Percentiles rank a stretch among this genome's conserved stretches.
phyloP scores from a whole-genome alignment of 2,113 vertebrate species.

The Nansenia antarctica region DNA sequence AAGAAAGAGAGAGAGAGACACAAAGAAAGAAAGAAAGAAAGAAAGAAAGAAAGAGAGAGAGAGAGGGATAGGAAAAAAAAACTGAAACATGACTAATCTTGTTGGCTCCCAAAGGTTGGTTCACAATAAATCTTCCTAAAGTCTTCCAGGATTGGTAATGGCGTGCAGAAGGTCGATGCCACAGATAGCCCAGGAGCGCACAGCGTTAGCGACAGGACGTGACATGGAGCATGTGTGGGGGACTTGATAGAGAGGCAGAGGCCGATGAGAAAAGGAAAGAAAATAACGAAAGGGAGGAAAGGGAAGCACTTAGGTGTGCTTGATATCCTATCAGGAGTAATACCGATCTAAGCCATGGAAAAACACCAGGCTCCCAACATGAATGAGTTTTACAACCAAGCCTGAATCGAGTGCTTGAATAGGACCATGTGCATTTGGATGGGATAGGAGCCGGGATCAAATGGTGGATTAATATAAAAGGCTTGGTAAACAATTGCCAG shows the following conservation, averaged over 20 bases:
- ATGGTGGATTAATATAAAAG: constrained; percentile 62
- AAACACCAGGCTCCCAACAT: constrained; percentile 46
- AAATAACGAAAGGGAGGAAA: constrained; percentile 70
- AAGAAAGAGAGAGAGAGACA: neutral
- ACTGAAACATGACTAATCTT: constrained; percentile 35
- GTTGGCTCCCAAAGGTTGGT: constrained; percentile 17
- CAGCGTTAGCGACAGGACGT: constrained; percentile 64
- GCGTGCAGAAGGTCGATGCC: neutral
- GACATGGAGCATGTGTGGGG: constrained; percentile 64
- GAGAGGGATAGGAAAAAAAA: neutral
- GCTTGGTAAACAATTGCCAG: constrained; percentile 61
- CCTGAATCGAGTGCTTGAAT: constrained; percentile 16
- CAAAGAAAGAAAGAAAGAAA: neutral
- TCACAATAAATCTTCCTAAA: constrained; percentile 36
- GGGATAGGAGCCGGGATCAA: constrained; percentile 54
- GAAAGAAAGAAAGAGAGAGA: neutral
- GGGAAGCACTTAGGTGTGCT: constrained; percentile 73
- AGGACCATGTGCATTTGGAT: constrained; percentile 16
- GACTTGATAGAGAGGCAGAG: constrained; percentile 58
- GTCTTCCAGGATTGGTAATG: constrained; percentile 22
- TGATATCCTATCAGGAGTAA: constrained; percentile 68
- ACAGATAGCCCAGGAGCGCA: neutral
- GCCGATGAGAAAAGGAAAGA: constrained; percentile 67
- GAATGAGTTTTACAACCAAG: constrained; percentile 39
- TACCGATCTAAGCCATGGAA: constrained; percentile 64